Conservation (phyloP, 1,140 invertebrate species). For the Drosophila auraria region DNA sequence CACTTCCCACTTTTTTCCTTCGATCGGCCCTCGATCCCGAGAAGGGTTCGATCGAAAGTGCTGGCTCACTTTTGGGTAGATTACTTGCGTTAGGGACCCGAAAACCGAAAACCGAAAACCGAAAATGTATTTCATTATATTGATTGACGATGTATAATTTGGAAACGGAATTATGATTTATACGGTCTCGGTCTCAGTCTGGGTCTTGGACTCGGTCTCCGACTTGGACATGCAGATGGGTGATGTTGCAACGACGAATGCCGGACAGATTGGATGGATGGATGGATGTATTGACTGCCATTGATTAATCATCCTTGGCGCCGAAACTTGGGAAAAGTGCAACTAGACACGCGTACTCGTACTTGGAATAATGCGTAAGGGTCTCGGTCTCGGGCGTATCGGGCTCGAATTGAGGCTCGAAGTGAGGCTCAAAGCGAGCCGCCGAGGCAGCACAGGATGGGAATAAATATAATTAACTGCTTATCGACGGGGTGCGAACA, state of each 20-base stretch:
- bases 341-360: conserved; percentile 80
- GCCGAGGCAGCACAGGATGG: conserved; percentile 61
- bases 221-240: conserved; percentile 10
- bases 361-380: conserved; percentile 58
- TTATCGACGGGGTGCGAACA: conserved; percentile 82
- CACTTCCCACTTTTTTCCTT: conserved; percentile 18
- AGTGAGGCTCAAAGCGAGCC: conserved; percentile 56
- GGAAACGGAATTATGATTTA: conserved; percentile 79
- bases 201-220: neutral
- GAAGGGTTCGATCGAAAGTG: conserved; percentile 64
- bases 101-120: neutral
- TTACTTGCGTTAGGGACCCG: conserved; percentile 50
- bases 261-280: conserved; percentile 22
- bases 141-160: conserved; percentile 82
- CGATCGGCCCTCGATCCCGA: neutral
- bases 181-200: conserved; percentile 50
- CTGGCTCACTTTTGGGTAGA: conserved; percentile 67
- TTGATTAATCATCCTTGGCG: conserved; percentile 80
- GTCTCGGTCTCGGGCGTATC: neutral
- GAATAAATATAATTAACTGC: conserved; percentile 82
- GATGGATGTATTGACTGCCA: conserved; percentile 67
- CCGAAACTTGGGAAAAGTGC: conserved; percentile 71
- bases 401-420: neutral
- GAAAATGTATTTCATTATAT: conserved; percentile 72
- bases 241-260: conserved; percentile 63